These are phyloP conservation scores for Agriotes lineatus DNA, from an alignment of 2,888 invertebrate genomes.

Conservation along the genomic window DNA sequence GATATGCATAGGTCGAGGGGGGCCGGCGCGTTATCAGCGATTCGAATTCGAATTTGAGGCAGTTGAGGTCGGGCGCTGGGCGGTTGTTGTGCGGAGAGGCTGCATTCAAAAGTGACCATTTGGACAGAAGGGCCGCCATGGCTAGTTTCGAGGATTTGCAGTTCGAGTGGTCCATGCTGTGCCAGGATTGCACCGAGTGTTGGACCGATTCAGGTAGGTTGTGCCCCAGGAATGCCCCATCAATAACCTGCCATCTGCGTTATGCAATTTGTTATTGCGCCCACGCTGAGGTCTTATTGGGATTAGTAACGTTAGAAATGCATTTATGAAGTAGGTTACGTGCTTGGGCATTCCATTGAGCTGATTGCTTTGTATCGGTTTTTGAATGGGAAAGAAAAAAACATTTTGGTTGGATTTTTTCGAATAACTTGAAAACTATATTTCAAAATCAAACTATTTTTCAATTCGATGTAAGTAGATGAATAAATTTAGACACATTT, in stretches of 20 bases:
- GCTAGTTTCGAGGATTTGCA: conserved; percentile 76
- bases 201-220: conserved; percentile 66
- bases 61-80: conserved; percentile 7
- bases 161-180: conserved; percentile 75
- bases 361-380: too few species aligned
- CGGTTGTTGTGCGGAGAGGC: conserved; percentile 24
- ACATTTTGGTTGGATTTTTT: too few species aligned
- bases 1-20: neutral
- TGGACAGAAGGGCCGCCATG: conserved; percentile 62
- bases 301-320: neutral
- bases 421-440: too few species aligned
- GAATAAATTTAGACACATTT: too few species aligned
- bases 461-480: too few species aligned
- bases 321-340: neutral
- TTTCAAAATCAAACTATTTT: too few species aligned
- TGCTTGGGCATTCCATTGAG: too few species aligned
- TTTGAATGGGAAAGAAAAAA: too few species aligned
- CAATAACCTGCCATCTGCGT: neutral
- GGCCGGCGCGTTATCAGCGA: conserved; percentile 15
- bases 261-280: conserved; percentile 11
- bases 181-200: conserved; percentile 73
- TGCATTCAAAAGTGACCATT: conserved; percentile 7
- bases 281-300: neutral
- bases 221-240: neutral
- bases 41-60: conserved; percentile 17